Conservation (phyloP, 2,113 vertebrate species). For the Galemys pyrenaicus region DNA sequence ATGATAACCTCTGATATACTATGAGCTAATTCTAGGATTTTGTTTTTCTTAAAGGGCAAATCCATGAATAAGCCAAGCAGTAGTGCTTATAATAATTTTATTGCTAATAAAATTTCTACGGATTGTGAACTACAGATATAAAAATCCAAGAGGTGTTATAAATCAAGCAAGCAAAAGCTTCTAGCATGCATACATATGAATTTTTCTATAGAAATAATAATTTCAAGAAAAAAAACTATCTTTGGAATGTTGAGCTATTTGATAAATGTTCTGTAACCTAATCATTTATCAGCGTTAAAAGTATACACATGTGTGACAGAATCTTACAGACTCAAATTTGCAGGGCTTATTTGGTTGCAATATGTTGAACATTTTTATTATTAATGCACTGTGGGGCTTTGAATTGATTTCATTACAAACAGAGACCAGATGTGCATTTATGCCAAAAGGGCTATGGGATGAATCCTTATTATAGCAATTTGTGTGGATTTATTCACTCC, state of each 20-base stretch:
- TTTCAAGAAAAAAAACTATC: slow-evolving; percentile 50
- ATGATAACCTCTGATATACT: neutral
- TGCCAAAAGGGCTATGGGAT: slow-evolving; percentile 77
- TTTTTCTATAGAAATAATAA: slow-evolving; percentile 56
- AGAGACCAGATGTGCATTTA: slow-evolving; percentile 86
- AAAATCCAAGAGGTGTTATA: slow-evolving; percentile 12
- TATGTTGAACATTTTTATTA: slow-evolving; percentile 84
- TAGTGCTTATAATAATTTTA: slow-evolving; percentile 45
- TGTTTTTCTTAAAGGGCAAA: slow-evolving; percentile 35
- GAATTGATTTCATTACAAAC: slow-evolving; percentile 85
- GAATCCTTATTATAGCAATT: slow-evolving; percentile 84
- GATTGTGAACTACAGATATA: slow-evolving; percentile 21
- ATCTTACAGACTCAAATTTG: slow-evolving; percentile 76
- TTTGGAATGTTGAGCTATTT: slow-evolving; percentile 74
- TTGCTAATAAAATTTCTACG: slow-evolving; percentile 43
- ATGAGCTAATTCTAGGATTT: neutral
- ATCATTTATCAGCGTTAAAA: slow-evolving; percentile 83
- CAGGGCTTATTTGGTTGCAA: slow-evolving; percentile 81
- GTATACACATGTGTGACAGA: slow-evolving; percentile 76
- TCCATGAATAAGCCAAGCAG: neutral
- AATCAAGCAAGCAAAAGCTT: slow-evolving; percentile 23
- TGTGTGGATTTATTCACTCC: slow-evolving; percentile 77
- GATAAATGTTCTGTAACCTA: slow-evolving; percentile 78
- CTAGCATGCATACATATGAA: neutral
- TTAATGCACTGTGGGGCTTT: slow-evolving; percentile 83